Evolutionary conservation across 2,113 vertebrate species (phyloP).

Genomic region (Nannobrachium achirus): DNA sequence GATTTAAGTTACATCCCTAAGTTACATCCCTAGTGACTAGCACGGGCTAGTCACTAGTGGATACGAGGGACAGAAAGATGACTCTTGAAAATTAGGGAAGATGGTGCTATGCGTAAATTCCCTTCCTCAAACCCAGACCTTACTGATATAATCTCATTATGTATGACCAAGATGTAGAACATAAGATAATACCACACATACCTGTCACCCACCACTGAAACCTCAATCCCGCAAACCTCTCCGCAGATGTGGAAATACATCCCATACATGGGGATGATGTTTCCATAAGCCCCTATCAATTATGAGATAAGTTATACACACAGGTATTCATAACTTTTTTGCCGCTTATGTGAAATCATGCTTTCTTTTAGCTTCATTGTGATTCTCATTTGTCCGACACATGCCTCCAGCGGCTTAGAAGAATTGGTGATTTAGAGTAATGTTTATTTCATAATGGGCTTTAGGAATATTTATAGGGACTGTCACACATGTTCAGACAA

Average conservation of each 20-base stretch:
- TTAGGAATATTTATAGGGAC: too few relatives aligned
- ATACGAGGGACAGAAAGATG: neutral
- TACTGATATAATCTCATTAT: conserved; percentile 50
- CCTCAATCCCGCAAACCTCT: conserved; percentile 49
- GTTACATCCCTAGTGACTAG: too few relatives aligned
- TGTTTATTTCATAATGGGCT: neutral
- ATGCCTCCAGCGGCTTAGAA: too few relatives aligned
- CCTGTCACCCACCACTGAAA: conserved; percentile 53
- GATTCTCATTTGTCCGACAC: neutral
- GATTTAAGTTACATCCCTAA: too few relatives aligned
- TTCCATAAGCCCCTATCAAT: conserved; percentile 17
- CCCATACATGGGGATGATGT: neutral
- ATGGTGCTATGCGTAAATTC: conserved; percentile 19
- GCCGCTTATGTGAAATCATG: neutral
- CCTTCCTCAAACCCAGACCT: conserved; percentile 45
- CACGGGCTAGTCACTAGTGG: too few relatives aligned
- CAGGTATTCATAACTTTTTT: conserved; percentile 28
- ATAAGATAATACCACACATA: conserved; percentile 57
- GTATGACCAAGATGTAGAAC: conserved; percentile 19
- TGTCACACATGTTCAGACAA: neutral
- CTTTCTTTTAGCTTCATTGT: neutral
- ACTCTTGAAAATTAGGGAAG: conserved; percentile 3
- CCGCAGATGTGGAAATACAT: conserved; percentile 13
- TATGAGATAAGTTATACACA: neutral
- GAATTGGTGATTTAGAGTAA: too few relatives aligned